phyloP scores from a whole-genome alignment of 1,140 invertebrate species.

The Cheumatopsyche charites region DNA sequence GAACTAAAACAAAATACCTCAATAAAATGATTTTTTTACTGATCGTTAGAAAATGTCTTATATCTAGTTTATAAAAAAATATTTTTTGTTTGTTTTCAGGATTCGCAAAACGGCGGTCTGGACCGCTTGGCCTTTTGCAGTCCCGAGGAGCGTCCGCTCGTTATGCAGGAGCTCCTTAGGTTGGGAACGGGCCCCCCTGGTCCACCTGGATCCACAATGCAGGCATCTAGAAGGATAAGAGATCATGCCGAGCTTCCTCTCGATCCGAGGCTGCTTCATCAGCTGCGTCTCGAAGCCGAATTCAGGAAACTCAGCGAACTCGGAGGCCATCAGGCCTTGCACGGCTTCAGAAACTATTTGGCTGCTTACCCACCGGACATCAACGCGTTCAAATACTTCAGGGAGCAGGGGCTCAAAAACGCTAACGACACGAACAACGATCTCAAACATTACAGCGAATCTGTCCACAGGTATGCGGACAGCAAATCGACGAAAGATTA shows the following conservation, averaged over 20 bases:
- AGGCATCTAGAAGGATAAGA: slow-evolving; percentile 16
- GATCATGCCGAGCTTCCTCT: slow-evolving; percentile 31
- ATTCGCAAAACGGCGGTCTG: slow-evolving; percentile 47
- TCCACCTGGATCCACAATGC: slow-evolving; percentile 15
- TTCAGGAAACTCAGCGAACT: slow-evolving; percentile 59
- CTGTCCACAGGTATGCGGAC: slow-evolving; percentile 24
- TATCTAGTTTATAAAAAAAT: too few species aligned
- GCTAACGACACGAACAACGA: slow-evolving; percentile 28
- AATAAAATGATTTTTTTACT: too few species aligned
- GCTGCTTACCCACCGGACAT: slow-evolving; percentile 50
- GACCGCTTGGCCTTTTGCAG: slow-evolving; percentile 43
- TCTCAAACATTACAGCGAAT: slow-evolving; percentile 6
- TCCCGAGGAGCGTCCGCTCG: slow-evolving; percentile 41
- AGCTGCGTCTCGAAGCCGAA: slow-evolving; percentile 57
- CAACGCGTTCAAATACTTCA: slow-evolving; percentile 59
- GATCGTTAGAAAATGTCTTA: too few species aligned
- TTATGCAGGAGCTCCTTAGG: slow-evolving; percentile 43
- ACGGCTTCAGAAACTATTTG: slow-evolving; percentile 50
- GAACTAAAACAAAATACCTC: too few species aligned
- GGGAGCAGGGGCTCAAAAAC: slow-evolving; percentile 58
- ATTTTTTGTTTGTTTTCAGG: slow-evolving; percentile 42
- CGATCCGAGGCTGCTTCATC: slow-evolving; percentile 54
- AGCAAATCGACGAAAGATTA: slow-evolving; percentile 30
- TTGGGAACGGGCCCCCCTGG: slow-evolving; percentile 20
- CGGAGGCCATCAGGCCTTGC: slow-evolving; percentile 41